Evolutionary conservation across 2,113 vertebrate genomes (phyloP).

Genomic region (Nothoprocta pentlandii): DNA sequence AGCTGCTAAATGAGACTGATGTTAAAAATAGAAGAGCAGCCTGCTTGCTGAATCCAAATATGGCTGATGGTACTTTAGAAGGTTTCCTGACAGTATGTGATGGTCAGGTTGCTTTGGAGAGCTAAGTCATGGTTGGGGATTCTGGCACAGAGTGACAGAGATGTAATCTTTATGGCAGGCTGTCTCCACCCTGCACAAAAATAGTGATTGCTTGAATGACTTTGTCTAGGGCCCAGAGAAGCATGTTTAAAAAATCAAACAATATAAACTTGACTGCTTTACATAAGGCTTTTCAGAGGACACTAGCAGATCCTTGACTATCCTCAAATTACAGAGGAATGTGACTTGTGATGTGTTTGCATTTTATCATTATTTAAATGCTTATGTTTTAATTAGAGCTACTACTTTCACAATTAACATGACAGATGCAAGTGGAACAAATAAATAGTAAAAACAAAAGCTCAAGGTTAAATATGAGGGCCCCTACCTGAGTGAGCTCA

Average conservation of each 20-base stretch:
- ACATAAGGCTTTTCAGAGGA: background rate
- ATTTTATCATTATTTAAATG: background rate
- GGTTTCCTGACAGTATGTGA: background rate
- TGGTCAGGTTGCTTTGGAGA: background rate
- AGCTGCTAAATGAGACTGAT: background rate
- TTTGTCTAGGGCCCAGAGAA: background rate
- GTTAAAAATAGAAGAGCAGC: constrained; percentile 59
- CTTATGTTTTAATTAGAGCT: background rate
- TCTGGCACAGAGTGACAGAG: background rate
- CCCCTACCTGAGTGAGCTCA: background rate
- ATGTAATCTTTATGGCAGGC: background rate
- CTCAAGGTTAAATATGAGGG: background rate
- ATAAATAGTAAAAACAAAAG: background rate
- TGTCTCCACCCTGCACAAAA: background rate
- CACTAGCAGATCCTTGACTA: background rate
- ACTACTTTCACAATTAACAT: background rate
- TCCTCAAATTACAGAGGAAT: background rate
- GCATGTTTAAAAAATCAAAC: background rate
- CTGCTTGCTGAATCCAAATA: background rate
- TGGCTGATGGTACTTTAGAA: background rate
- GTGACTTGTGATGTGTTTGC: background rate
- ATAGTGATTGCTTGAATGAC: background rate
- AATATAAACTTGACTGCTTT: background rate
- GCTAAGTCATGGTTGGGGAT: background rate
- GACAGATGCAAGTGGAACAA: background rate